Evolutionary conservation across 2,888 invertebrate genomes (phyloP), one percentile per base, ranked within the genome.

Genomic region (Cantharis nigra): DNA sequence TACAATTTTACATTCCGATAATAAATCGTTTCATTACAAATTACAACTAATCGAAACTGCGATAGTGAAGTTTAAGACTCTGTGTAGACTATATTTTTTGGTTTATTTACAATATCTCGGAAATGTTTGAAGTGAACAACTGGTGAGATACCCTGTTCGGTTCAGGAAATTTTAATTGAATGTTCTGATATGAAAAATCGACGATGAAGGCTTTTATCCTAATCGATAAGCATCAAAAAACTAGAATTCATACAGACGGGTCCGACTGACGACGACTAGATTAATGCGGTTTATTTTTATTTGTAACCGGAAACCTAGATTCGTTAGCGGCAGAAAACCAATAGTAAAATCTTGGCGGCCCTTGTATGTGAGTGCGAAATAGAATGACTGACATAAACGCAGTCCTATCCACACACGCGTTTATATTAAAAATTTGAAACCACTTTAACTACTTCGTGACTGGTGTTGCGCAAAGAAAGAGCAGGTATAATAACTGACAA

Each of bases 401-500:
- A 67, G 26, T 67, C n/a, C 16, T 67, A 23, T 67, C 23, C 23
- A 67, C 26, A 67, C 65, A 67, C 65, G 65, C 67, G 30, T 63
- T 28, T 18, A n/a, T 62, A n/a, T 49, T 65, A 64, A 71, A 71
- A 75, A 67, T 75, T 71, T 49, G 49, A 71, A 75, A 75, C 71
- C 49, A 75, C 67, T 75, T 71, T 63, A 74, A 78, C 72, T 76
- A 71, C 78, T 78, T 76, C 76, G 78, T 78, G 79, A 79, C 75
- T 72, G 79, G 72, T 73, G 78, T 81, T 78, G 80, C 78, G 79
- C 78, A 80, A 80, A 79, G 77, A 80, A 80, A 79, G 77, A 80
- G 77, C 82, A 82, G 82, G 82, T 83, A 83, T 82, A 83, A 84
- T 80, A 85, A 83, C 84, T 84, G 85, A 84, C 83, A 79, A 82